Percentiles rank a stretch among this genome's conserved stretches.
Evolutionary conservation across 2,113 vertebrate species (phyloP).

Genomic region (Rhabdornis inornatus): DNA sequence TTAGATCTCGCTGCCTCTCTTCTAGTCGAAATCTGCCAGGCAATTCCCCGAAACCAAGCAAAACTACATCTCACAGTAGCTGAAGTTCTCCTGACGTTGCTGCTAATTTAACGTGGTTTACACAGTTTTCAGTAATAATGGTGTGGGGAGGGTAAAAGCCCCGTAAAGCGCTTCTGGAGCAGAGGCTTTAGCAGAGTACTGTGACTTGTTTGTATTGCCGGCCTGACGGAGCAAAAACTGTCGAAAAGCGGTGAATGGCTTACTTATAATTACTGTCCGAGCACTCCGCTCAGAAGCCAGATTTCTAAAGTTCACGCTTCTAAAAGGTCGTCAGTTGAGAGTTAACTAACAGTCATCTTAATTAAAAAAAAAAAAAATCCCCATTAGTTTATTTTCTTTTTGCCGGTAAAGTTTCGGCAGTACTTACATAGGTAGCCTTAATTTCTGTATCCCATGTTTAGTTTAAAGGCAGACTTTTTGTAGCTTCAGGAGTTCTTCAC

Average conservation of each 20-base stretch:
- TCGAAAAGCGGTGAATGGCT: neutral
- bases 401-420: neutral
- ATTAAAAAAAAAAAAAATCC: neutral
- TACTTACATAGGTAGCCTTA: neutral
- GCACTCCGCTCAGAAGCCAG: fast-evolving
- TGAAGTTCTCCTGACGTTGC: neutral
- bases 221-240: neutral
- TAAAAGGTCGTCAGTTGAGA: neutral
- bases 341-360: neutral
- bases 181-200: neutral
- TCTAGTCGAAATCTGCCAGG: neutral
- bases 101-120: too few relatives aligned
- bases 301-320: neutral
- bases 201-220: neutral
- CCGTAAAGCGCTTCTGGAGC: neutral
- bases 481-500: neutral
- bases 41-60: neutral
- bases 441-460: neutral
- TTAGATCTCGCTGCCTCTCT: neutral
- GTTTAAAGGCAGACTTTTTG: neutral
- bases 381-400: neutral
- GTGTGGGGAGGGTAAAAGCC: neutral
- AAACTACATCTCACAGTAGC: fast-evolving
- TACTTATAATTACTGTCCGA: neutral
- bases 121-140: neutral